Evolutionary conservation across 2,113 vertebrate genomes (phyloP).

Genomic region (Tachuris rubrigastra): DNA sequence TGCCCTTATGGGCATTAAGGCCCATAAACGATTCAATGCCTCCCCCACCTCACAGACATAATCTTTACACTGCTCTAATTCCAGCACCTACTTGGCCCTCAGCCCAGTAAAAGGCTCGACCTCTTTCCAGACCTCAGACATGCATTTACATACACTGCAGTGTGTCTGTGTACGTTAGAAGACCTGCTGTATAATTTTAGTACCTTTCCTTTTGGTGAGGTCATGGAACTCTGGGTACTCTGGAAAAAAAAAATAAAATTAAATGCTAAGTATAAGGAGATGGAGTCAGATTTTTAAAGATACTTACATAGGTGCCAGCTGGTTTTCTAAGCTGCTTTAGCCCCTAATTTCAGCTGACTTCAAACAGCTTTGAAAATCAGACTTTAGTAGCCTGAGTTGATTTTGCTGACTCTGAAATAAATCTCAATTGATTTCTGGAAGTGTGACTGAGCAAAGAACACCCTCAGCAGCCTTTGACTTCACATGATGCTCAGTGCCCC

Average conservation of each 20-base stretch:
- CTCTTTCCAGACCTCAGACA: slow-evolving; percentile 12
- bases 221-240: background rate
- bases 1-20: background rate
- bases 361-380: slow-evolving; percentile 39
- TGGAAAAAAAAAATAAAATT: background rate
- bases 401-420: slow-evolving; percentile 58
- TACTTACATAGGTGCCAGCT: background rate
- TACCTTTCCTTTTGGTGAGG: background rate
- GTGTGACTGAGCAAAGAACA: slow-evolving; percentile 35
- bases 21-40: background rate
- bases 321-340: slow-evolving; percentile 16
- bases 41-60: background rate
- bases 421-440: slow-evolving; percentile 57
- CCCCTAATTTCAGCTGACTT: slow-evolving; percentile 34
- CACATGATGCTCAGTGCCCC: slow-evolving; percentile 41
- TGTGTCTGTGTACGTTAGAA: background rate
- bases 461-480: slow-evolving; percentile 46
- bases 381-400: slow-evolving; percentile 6
- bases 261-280: background rate
- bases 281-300: slow-evolving; percentile 16
- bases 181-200: background rate
- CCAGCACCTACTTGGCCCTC: slow-evolving; percentile 22
- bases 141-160: slow-evolving; percentile 12
- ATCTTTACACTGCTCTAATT: slow-evolving; percentile 25
- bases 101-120: background rate